These are phyloP conservation scores for Centropus bengalensis DNA, from an alignment of 2,113 vertebrate genomes.

Conservation along the genomic window DNA sequence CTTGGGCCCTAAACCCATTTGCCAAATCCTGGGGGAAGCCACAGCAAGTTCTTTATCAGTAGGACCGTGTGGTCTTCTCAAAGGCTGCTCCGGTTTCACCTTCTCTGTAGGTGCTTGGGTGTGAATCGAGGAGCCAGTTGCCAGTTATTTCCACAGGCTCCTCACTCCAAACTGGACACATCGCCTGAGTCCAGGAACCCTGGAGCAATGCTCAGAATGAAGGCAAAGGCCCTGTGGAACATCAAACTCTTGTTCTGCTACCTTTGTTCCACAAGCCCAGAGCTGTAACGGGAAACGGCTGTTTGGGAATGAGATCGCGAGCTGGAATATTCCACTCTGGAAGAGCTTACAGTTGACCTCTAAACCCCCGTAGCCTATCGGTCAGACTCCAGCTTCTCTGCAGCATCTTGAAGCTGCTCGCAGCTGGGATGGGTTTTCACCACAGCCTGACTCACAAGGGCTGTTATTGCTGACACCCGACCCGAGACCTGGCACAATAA, in stretches of 20 bases:
- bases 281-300: not conserved
- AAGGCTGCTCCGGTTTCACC: not conserved
- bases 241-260: not conserved
- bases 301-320: not conserved
- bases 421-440: not conserved
- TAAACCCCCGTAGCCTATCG: not conserved
- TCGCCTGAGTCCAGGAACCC: no score
- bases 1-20: rapidly evolving
- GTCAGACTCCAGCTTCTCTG: not conserved
- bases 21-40: not conserved
- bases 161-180: not conserved
- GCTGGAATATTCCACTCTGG: not conserved
- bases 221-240: not conserved
- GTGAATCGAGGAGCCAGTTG: not conserved
- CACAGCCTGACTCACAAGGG: not conserved
- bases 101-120: not conserved
- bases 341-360: not conserved
- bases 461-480: not conserved
- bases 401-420: not conserved
- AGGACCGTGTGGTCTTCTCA: rapidly evolving
- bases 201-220: rapidly evolving
- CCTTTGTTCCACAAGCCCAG: not conserved
- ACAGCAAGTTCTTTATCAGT: not conserved
- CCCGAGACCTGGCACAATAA: not conserved
- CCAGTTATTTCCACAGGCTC: not conserved